Base-by-base conservation (phyloP, 1,140 invertebrate species). In the Hypsibius dujardini region DNA sequence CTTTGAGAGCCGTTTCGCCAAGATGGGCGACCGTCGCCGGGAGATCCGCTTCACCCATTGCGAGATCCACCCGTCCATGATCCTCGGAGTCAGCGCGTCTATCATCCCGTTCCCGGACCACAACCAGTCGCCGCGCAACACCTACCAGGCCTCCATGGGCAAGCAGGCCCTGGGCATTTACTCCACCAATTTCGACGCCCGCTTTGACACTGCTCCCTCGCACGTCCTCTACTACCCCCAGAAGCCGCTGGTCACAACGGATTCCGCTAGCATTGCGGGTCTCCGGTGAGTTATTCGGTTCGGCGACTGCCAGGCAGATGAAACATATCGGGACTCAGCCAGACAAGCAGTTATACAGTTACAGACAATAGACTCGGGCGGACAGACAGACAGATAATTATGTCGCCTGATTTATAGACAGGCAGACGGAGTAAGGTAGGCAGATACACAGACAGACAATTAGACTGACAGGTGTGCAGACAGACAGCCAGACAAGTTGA, bases 71-170 rank as follows among this genome's bases (percentile, higher is more conserved):
- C 90, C 94, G 0, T 98, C 98, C 77, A 95, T 95, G 1, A 81
- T 98, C 59, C 82, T 99, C 2, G 95, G 92, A 1, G 93, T 98
- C 12, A 96, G 93, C 81, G 95, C 95, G 1, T 94, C 94, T 2
- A 81, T 98, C 1, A 90, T 99, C 59, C 95, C 96, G 0, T 99
- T 95, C 81, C 95, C 95, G 0, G 92, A 99, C 82, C 95, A 98
- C 77, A 99, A 99, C 82, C 96, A 99, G 81, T 95, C 91, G 78
- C 96, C 96, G 1, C 85, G 96, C 75, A 99, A 98, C 78, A 99
- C 96, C 0, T 99, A 99, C 81, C 96, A 99, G 80, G 98, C 96
- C 82, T 95, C 95, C 82, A 99, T 99, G 62, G 62, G 7, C 62
- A 67, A 99, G 59, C 62, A 67, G 40, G 7, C 70, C 7, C 28